A percentile compares a stretch with the other conserved stretches of the same genome.
These are phyloP conservation scores for Amazona finschi DNA, from an alignment of 2,797 vertebrate genomes.

Conservation along the genomic window DNA sequence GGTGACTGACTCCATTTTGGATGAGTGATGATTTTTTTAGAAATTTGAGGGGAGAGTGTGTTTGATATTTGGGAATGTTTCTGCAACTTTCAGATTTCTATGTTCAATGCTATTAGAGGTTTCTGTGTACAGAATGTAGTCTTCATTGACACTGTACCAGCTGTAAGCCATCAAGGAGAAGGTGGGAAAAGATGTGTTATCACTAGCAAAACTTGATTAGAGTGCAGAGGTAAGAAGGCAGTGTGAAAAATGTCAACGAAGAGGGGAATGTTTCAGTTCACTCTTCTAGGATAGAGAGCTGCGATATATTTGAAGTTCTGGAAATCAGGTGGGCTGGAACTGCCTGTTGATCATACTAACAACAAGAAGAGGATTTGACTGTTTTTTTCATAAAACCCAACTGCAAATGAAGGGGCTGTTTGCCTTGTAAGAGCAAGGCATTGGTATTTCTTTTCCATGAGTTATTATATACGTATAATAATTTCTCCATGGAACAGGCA, in stretches of 20 bases:
- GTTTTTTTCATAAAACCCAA: not conserved
- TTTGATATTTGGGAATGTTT: not conserved
- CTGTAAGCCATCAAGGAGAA: not conserved
- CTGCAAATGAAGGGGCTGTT: too few relatives aligned
- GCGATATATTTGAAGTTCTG: not conserved
- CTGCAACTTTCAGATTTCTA: not conserved
- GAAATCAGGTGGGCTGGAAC: not conserved
- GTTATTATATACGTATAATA: not conserved
- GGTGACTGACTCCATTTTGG: not conserved
- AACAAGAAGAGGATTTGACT: not conserved
- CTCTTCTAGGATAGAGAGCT: not conserved
- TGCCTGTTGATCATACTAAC: not conserved
- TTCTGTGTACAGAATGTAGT: not conserved
- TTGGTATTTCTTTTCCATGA: not conserved
- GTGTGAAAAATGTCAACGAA: not conserved
- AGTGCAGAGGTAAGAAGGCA: not conserved
- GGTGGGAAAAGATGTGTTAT: not conserved
- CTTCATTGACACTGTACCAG: not conserved
- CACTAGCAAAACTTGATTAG: not conserved
- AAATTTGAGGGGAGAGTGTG: not conserved
- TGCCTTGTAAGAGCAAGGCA: not conserved
- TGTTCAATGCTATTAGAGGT: not conserved
- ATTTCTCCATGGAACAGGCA: not conserved
- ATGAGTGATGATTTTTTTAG: not conserved
- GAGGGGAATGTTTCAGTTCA: not conserved